Evolutionary conservation across 2,888 invertebrate genomes (phyloP), one percentile per base, ranked within the genome.

Genomic region (Pomacea canaliculata): DNA sequence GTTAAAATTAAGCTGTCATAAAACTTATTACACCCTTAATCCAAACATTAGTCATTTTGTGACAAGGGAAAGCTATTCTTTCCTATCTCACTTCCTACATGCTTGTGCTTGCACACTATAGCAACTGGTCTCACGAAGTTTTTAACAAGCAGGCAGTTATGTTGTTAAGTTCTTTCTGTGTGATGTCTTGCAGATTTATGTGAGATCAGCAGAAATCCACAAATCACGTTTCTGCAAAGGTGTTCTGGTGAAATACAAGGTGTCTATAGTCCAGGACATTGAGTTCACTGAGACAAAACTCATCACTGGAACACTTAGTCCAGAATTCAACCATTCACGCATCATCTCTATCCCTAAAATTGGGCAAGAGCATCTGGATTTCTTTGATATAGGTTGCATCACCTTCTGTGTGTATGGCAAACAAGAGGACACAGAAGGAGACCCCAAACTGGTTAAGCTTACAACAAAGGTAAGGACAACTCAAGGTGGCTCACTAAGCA

Each of bases 321-420:
- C 90, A 5, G 83, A 86, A 65, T 90, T 90, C 77, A 88, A 89
- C 76, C 89, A 88, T 82, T 70, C 68, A 67, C 86, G 87, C 79
- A 81, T 89, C 51, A 83, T 90, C 71, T 80, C 86, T 48, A 87
- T 90, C 72, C 77, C 82, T 37, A 83, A 82, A 48, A 81, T 90
- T 27, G 86, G 83, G 16, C 83, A 87, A 77, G 88, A 90, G n/a
- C 90, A 90, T 82, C 83, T 91, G 51, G 87, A 88, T 27, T 91
- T 88, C 82, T 91, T 91, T 80, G 89, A 90, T 70, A 80, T 80
- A 37, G 88, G 90, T 37, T 88, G 87, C 81, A 88, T 91, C 70
- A 90, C 90, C 18, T 90, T 91, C 81, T 79, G 85, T 71, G 83
- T 91, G 7, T 90, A 89, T 79, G 91, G 88, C 0, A 83, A 84